phyloP scores from a whole-genome alignment of 64 coral and sea anemone genomes.

The Platygyra sinensis region DNA sequence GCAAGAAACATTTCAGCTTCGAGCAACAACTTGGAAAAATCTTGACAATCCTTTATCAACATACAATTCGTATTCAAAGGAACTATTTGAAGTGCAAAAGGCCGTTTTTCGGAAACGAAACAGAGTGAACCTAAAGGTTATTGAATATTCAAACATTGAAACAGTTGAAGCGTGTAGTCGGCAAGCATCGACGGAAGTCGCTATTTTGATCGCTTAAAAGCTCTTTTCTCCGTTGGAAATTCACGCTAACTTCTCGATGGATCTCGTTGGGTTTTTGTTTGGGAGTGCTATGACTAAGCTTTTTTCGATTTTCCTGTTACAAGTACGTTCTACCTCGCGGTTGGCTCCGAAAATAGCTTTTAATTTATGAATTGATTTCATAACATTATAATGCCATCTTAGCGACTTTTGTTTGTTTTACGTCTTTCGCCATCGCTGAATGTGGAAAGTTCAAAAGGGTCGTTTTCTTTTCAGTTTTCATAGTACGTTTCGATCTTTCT shows the following conservation, averaged over 20 bases:
- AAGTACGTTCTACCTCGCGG: not conserved
- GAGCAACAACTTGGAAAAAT: not conserved
- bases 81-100: not conserved
- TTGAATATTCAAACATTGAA: slow-evolving; percentile 43
- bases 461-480: not conserved
- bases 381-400: slow-evolving; percentile 31
- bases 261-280: not conserved
- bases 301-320: slow-evolving; percentile 24
- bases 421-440: not conserved
- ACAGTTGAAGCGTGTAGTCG: slow-evolving; percentile 35
- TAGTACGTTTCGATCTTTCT: not conserved
- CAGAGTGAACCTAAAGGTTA: slow-evolving; percentile 36
- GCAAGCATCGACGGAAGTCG: not conserved
- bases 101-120: slow-evolving; percentile 39
- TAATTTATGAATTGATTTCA: slow-evolving; percentile 58
- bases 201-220: not conserved
- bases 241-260: not conserved
- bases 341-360: slow-evolving; percentile 35
- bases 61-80: not conserved
- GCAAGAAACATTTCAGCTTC: not conserved
- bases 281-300: not conserved
- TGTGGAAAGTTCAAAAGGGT: not conserved
- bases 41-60: not conserved
- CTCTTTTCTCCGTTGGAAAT: not conserved
- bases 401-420: slow-evolving; percentile 13